Percentiles rank a stretch among this genome's conserved stretches.
phyloP scores from a whole-genome alignment of 2,113 vertebrate species.

The Scalopus aquaticus region DNA sequence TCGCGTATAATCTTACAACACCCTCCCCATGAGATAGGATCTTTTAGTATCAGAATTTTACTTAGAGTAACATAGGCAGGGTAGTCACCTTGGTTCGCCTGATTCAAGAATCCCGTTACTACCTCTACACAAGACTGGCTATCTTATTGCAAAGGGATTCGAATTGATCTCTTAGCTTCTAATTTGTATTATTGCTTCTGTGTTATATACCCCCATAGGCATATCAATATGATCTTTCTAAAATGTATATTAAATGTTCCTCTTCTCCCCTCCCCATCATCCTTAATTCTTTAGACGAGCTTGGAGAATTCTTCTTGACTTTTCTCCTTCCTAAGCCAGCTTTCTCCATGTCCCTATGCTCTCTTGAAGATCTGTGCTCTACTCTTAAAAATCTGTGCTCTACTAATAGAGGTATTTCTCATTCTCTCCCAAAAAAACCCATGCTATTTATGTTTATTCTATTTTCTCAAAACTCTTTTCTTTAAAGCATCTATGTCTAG shows the following conservation, averaged over 20 bases:
- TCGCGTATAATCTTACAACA: neutral
- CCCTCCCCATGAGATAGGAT: neutral
- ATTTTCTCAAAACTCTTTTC: neutral
- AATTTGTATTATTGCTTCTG: neutral
- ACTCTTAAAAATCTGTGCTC: neutral
- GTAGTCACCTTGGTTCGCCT: neutral
- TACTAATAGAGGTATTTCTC: neutral
- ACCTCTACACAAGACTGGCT: neutral
- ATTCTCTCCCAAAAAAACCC: neutral
- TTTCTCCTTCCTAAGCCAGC: accelerated
- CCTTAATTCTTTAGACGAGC: neutral
- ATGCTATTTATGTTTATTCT: neutral
- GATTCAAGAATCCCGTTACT: neutral
- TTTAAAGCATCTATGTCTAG: neutral
- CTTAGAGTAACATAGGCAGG: neutral
- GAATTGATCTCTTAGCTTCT: neutral
- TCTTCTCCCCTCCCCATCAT: neutral
- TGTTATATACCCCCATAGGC: neutral
- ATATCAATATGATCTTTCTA: neutral
- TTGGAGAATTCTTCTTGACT: neutral
- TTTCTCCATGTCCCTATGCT: neutral
- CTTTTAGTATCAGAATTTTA: conserved; percentile 17
- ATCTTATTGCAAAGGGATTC: neutral
- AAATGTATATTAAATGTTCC: neutral
- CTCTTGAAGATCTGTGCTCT: no score